Conservation (phyloP, 2,888 invertebrate species). For the Galerucella nymphaeae region DNA sequence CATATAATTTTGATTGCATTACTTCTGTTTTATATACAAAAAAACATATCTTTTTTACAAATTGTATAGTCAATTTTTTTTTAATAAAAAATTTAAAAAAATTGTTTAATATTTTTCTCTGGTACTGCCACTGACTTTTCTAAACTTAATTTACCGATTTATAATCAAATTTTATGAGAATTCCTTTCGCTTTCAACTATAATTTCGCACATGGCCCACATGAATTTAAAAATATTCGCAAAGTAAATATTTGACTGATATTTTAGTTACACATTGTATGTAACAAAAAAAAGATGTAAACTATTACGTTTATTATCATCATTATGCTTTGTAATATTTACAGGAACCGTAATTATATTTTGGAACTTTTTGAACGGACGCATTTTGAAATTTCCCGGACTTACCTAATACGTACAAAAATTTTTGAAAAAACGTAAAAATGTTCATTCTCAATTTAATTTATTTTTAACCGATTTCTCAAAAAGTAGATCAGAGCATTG, state of each 20-base stretch:
- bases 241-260: slow-evolving; percentile 13
- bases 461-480: too few species aligned
- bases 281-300: background rate
- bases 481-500: too few species aligned
- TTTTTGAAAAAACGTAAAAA: background rate
- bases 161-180: slow-evolving; percentile 19
- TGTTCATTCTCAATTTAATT: background rate
- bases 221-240: slow-evolving; percentile 14
- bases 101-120: background rate
- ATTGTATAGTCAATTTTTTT: too few species aligned
- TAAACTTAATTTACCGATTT: background rate
- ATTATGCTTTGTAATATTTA: slow-evolving; percentile 1
- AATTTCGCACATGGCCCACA: slow-evolving; percentile 13
- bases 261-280: slow-evolving; percentile 1
- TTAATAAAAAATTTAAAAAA: background rate
- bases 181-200: background rate
- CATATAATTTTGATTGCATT: too few species aligned
- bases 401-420: background rate
- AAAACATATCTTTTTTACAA: too few species aligned
- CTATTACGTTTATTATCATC: background rate
- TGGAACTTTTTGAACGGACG: background rate
- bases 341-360: background rate
- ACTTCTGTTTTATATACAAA: too few species aligned
- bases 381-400: background rate
- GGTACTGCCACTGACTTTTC: background rate